Evolutionary conservation across 2,888 invertebrate genomes (phyloP).

Genomic region (Tipula lateralis): DNA sequence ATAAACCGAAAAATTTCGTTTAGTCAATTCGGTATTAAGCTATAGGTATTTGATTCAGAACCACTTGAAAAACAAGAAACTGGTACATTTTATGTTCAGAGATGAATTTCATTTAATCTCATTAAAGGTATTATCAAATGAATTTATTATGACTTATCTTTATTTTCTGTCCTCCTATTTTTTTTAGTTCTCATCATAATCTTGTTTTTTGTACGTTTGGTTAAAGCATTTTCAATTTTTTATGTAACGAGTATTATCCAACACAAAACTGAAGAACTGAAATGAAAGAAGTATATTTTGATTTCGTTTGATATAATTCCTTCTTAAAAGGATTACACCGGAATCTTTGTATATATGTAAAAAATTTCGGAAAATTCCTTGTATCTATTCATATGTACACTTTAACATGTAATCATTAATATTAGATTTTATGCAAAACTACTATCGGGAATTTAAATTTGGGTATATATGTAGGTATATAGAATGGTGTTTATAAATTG

Average conservation of each 20-base stretch:
- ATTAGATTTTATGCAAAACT: neutral
- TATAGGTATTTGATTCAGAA: too few relatives aligned
- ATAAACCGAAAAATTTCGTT: too few relatives aligned
- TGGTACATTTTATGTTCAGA: too few relatives aligned
- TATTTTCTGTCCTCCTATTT: neutral
- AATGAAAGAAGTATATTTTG: neutral
- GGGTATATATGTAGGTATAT: neutral
- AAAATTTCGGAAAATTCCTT: neutral
- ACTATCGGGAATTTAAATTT: neutral
- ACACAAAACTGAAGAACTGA: neutral
- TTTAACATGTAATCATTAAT: neutral
- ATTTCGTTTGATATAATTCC: neutral
- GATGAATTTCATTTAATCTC: neutral
- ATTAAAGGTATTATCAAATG: neutral
- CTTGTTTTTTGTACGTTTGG: neutral
- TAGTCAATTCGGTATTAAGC: too few relatives aligned
- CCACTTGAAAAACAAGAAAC: too few relatives aligned
- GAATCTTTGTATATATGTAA: neutral
- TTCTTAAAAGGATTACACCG: neutral
- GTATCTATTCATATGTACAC: neutral
- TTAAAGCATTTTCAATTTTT: neutral
- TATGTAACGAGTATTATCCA: neutral
- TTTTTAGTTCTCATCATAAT: neutral
- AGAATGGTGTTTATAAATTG: too few relatives aligned
- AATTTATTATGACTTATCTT: neutral